A percentile compares a stretch with the other conserved stretches of the same genome.
These are phyloP conservation scores for Danaus chrysippus DNA, from an alignment of 2,888 invertebrate genomes.

Conservation along the genomic window DNA sequence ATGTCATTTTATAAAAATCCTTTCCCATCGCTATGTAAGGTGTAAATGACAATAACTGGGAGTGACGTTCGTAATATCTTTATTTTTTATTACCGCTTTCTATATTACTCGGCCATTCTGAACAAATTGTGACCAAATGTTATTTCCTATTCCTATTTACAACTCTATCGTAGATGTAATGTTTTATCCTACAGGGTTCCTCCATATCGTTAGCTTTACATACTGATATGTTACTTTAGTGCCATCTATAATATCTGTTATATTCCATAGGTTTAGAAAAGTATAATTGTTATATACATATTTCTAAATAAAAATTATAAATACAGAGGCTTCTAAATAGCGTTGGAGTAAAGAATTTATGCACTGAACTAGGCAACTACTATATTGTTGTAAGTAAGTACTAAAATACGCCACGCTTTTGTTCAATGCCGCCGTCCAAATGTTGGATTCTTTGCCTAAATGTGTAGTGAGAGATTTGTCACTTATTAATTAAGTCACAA, in stretches of 20 bases:
- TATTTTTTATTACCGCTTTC: conserved; percentile 62
- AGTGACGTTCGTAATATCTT: conserved; percentile 58
- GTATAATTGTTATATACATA: conserved; percentile 45
- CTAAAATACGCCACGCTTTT: conserved; percentile 44
- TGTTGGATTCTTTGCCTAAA: conserved; percentile 30
- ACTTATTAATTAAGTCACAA: conserved; percentile 1
- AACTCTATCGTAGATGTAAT: conserved; percentile 61
- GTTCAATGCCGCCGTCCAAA: conserved; percentile 53
- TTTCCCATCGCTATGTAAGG: conserved; percentile 21
- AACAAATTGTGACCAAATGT: conserved; percentile 68
- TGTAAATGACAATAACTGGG: conserved; percentile 62
- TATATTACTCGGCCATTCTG: conserved; percentile 58
- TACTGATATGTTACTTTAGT: conserved; percentile 74
- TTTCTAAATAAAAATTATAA: conserved; percentile 28
- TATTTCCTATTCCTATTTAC: conserved; percentile 65
- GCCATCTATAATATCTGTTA: conserved; percentile 56
- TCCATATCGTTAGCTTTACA: conserved; percentile 78
- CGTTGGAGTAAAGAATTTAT: conserved; percentile 22
- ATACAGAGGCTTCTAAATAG: conserved; percentile 23
- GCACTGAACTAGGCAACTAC: conserved; percentile 31
- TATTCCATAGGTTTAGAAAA: conserved; percentile 67
- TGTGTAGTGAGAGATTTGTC: conserved; percentile 10
- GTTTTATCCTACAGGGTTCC: conserved; percentile 76
- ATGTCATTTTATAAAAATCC: conserved; percentile 63
- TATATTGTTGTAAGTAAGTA: conserved; percentile 26